Conservation (phyloP, 2,888 invertebrate genomes). For the Zootermopsis nevadensis region DNA sequence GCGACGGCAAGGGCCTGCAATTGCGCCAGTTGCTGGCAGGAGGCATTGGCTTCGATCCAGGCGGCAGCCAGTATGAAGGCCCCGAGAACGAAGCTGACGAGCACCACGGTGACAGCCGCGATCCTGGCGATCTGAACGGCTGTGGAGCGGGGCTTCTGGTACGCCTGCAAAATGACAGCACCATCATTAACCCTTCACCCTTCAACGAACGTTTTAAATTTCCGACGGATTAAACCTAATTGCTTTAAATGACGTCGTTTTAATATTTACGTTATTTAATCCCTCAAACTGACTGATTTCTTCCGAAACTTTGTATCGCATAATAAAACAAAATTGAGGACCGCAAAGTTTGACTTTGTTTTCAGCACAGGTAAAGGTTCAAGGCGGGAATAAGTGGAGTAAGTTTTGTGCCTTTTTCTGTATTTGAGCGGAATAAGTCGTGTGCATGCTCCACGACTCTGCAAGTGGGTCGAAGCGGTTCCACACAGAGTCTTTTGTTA, state of each 20-base stretch:
- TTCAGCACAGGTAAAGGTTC: too few species aligned
- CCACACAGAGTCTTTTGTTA: not conserved
- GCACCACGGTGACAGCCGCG: conserved; percentile 83
- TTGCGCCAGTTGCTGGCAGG: conserved; percentile 69
- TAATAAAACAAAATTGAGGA: too few species aligned
- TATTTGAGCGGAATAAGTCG: not conserved
- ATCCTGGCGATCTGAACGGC: conserved; percentile 90
- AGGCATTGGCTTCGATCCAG: conserved; percentile 83
- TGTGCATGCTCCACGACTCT: not conserved
- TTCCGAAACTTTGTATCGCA: too few species aligned
- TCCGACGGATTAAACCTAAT: too few species aligned
- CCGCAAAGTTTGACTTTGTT: too few species aligned
- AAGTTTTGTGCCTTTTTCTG: too few species aligned
- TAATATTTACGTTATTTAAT: too few species aligned
- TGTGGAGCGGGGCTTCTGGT: conserved; percentile 77
- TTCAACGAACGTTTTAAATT: too few species aligned
- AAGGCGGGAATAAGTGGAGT: too few species aligned
- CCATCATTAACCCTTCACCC: conserved; percentile 30
- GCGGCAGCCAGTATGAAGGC: conserved; percentile 85
- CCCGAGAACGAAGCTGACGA: conserved; percentile 83
- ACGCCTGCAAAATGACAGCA: conserved; percentile 72
- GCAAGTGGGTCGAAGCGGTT: not conserved
- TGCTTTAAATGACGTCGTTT: too few species aligned
- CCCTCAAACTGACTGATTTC: too few species aligned
- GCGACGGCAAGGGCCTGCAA: conserved; percentile 75